Base-by-base conservation (phyloP, 1,140 invertebrate species). In the Drosophila virilis region DNA sequence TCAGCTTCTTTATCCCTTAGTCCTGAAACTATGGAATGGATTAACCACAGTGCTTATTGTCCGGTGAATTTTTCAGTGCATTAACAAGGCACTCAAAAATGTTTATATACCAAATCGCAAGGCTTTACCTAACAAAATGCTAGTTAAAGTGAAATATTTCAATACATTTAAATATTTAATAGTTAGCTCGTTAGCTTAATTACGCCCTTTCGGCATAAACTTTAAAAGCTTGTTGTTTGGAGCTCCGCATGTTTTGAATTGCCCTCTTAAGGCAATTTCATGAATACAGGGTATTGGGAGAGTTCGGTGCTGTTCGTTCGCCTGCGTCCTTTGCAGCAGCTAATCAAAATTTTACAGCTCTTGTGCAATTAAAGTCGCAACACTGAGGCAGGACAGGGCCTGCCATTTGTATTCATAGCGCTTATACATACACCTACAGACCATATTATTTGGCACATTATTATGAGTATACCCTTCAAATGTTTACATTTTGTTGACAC, bases 361-460 rank as follows among this genome's bases (percentile, higher is more conserved):
- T 38, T 68, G 32, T 60, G 76, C 80, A 83, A 83, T 83, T 83
- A 83, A 79, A 83, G 66, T 76, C 62, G 59, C 46, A 62, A 51
- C 55, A 51, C 50, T 45, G 45, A 52, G 55, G 33, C 15, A 50
- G 17, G 35, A 43, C 38, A 35, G 28, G 22, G 17, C 37, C 46
- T 62, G 52, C 37, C 76, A 83, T 83, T 84, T 76, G 80, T 83
- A 79, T 83, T 83, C 80, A 83, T 83, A 67, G 35, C 45, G 58
- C 40, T 58, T 69, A 50, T 42, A 74, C 59, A 48, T 17, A 51
- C 22, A 75, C 48, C 22, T 28, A 28, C 22, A 28, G 4, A 28
- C 22, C 22, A 28, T 28, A 22, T 73, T 81, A 73, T 73, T 67
- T 60, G 78, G 33, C 54, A 51, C 72, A 76, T 71, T 73, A 66